These are phyloP conservation scores for Echiichthys vipera DNA, from an alignment of 2,797 vertebrate genomes.

Conservation along the genomic window DNA sequence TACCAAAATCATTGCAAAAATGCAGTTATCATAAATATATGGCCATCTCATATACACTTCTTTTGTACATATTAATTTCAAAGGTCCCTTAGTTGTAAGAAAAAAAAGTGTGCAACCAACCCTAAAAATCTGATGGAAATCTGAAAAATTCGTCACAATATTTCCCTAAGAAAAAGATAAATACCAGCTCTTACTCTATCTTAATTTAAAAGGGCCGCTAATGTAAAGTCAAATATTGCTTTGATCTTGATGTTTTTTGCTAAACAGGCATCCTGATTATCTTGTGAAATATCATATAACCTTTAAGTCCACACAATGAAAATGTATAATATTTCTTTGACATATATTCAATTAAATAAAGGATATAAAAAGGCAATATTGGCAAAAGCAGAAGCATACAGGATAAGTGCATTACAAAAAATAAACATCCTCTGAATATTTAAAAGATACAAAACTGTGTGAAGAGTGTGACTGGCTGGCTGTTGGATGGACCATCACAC, in stretches of 20 bases:
- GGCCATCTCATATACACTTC: slow-evolving; percentile 72
- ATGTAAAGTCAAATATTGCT: slow-evolving; percentile 47
- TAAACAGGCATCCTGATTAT: slow-evolving; percentile 47
- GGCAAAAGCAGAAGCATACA: slow-evolving; percentile 66
- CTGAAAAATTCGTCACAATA: slow-evolving; percentile 53
- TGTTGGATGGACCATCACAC: slow-evolving; percentile 11
- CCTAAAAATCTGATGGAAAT: slow-evolving; percentile 56
- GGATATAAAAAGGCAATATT: slow-evolving; percentile 71
- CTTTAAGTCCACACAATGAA: slow-evolving; percentile 36
- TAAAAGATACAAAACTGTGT: slow-evolving; percentile 59
- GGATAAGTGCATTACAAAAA: slow-evolving; percentile 74
- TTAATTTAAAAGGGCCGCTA: slow-evolving; percentile 41
- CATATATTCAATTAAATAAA: slow-evolving; percentile 79
- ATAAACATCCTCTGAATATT: slow-evolving; percentile 66
- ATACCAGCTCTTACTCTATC: slow-evolving; percentile 46
- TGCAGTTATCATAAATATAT: slow-evolving; percentile 78
- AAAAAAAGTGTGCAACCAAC: slow-evolving; percentile 66
- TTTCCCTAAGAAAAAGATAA: slow-evolving; percentile 50
- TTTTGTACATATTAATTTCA: slow-evolving; percentile 78
- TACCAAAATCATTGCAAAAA: slow-evolving; percentile 74
- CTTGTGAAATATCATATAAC: slow-evolving; percentile 36
- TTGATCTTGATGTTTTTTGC: slow-evolving; percentile 63
- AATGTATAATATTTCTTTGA: slow-evolving; percentile 61
- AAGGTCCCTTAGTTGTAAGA: slow-evolving; percentile 72
- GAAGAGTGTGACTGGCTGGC: slow-evolving; percentile 50